phyloP scores from a whole-genome alignment of 2,113 vertebrate genomes.

The Colius striatus region DNA sequence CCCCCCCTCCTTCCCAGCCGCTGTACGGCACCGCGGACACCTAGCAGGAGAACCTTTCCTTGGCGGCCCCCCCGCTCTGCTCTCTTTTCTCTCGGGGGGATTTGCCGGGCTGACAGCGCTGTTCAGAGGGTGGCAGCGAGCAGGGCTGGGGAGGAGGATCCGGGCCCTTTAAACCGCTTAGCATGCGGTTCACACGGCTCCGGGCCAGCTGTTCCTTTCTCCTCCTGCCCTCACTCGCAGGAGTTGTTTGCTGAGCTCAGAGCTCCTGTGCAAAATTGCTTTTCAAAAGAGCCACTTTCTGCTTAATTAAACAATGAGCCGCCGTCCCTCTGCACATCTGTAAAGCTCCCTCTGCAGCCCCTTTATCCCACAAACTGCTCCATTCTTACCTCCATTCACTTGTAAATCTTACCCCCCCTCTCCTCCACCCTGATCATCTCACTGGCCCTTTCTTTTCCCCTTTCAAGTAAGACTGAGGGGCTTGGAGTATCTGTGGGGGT shows the following conservation, averaged over 20 bases:
- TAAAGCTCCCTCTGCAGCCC: conserved; percentile 92
- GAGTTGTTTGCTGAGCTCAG: conserved; percentile 85
- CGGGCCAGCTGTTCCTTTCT: conserved; percentile 88
- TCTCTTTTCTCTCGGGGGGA: conserved; percentile 32
- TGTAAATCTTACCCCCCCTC: conserved; percentile 83
- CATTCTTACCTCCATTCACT: conserved; percentile 94
- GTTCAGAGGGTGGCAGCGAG: conserved; percentile 50
- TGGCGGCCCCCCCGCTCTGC: background rate
- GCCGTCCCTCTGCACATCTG: conserved; percentile 92
- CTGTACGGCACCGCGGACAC: conserved; percentile 21
- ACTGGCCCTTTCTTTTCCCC: conserved; percentile 73
- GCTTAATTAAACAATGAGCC: conserved; percentile 89
- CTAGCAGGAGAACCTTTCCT: conserved; percentile 6
- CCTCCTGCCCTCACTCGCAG: conserved; percentile 70
- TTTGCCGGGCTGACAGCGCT: conserved; percentile 59
- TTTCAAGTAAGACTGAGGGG: conserved; percentile 71
- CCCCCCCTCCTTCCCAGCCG: background rate
- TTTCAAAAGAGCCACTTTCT: conserved; percentile 89
- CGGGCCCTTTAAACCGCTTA: conserved; percentile 82
- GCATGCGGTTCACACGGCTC: conserved; percentile 88
- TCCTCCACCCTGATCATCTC: conserved; percentile 64
- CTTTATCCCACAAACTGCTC: conserved; percentile 96
- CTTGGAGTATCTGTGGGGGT: conserved; percentile 56
- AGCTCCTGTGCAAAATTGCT: conserved; percentile 88
- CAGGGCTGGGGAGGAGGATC: conserved; percentile 68